Evolutionary conservation across 2,888 invertebrate genomes (phyloP), one percentile per base, ranked within the genome.

Genomic region (Eurytoma adleriae): DNA sequence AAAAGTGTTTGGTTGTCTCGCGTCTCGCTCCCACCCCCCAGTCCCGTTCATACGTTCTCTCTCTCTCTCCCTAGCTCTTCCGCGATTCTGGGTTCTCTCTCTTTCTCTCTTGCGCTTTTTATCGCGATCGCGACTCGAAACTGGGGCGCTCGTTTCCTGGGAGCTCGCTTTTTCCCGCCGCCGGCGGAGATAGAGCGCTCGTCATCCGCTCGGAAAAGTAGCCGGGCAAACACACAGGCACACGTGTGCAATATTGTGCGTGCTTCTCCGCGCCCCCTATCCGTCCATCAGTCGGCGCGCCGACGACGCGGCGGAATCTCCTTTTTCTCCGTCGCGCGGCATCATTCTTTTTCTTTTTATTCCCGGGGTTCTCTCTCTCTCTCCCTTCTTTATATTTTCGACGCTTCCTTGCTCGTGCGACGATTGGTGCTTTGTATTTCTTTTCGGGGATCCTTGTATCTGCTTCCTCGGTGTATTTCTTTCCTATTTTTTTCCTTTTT

Each of bases 231-330:
- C 59, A 40, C 24, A 20, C 82, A 82, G 82, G 83, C 84, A 83
- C 84, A 82, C 40, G 40, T 84, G 83, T 77, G 84, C 83, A 82
- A 71, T 84, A 74, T 83, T 85, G 83, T 84, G 84, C 83, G 84
- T 85, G 84, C 81, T 83, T 84, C 79, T 80, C 72, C 71, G 80
- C 79, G 78, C 82, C 50, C n/a, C 61, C 61, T 61, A 27, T 52
- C 18, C 72, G 48, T 52, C 18, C 48, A 50, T 72, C 52, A 16
- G 14, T 56, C 3, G 10, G n/a, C n/a, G 24, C 40, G 40, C 24
- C 24, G 24, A 24, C 24, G 24, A 24, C 24, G 24, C 24, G 24
- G 24, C 13, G 14, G 69, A 18, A n/a, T 14, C 2, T 68, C 54
- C 20, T 64, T 27, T 52, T n/a, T 40, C n/a, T 24, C 59, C 3